Evolutionary conservation across 2,888 invertebrate species (phyloP).

Genomic region (Cephus runcator): DNA sequence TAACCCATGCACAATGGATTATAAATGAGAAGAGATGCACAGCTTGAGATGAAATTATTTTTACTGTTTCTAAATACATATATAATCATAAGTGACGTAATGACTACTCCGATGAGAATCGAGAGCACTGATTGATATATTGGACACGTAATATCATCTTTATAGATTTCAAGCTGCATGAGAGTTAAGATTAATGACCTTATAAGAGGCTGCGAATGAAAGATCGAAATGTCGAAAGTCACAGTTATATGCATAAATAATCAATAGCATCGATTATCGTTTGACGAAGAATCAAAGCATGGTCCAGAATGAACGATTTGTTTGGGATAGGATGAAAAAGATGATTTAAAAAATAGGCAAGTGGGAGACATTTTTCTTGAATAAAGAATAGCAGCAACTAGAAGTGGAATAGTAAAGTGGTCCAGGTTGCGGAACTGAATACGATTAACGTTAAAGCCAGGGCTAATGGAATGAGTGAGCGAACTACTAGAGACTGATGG

Average conservation of each 20-base stretch:
- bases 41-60: neutral
- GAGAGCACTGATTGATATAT: slow-evolving; percentile 22
- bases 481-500: slow-evolving; percentile 11
- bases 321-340: neutral
- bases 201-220: neutral
- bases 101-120: neutral
- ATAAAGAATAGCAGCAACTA: no score
- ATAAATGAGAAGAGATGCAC: neutral
- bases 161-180: slow-evolving; percentile 10
- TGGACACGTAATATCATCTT: slow-evolving; percentile 19
- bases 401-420: neutral
- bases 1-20: neutral
- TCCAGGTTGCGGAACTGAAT: neutral
- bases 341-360: neutral
- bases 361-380: no score
- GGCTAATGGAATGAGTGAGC: slow-evolving; percentile 19
- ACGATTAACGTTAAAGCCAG: slow-evolving; percentile 5
- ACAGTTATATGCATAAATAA: neutral
- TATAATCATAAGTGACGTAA: neutral
- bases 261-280: neutral
- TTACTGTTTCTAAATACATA: neutral
- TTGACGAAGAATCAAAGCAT: neutral
- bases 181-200: slow-evolving; percentile 34
- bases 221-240: neutral
- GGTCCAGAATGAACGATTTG: neutral